Conservation (phyloP, 2,797 vertebrate genomes). For the Chlorospingus flavigularis region DNA sequence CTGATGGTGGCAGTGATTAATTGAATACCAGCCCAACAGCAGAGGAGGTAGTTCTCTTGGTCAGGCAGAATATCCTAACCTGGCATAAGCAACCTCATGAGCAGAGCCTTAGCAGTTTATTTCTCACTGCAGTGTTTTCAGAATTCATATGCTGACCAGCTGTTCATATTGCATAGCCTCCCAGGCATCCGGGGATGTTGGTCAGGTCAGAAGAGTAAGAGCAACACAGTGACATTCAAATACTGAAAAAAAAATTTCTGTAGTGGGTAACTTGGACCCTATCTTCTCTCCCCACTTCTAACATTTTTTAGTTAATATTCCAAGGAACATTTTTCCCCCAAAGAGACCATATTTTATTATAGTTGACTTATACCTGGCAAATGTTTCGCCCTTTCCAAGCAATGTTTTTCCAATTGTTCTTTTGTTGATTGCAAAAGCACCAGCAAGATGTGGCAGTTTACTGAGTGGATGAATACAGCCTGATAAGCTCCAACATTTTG, state of each 20-base stretch:
- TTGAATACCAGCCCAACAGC: not conserved
- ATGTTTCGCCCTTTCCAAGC: not conserved
- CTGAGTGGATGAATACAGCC: not conserved
- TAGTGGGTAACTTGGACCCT: not conserved
- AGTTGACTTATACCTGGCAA: not conserved
- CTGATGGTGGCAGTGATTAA: not conserved
- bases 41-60: not conserved
- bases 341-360: not conserved
- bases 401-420: not conserved
- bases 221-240: not conserved
- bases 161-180: not conserved
- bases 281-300: not conserved
- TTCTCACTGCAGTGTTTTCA: not conserved
- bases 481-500: not conserved
- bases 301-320: not conserved
- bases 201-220: not conserved
- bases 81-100: not conserved
- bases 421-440: not conserved
- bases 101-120: not conserved
- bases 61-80: not conserved
- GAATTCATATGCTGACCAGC: not conserved
- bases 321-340: rapidly evolving
- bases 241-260: not conserved
- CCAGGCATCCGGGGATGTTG: not conserved
- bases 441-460: not conserved